Conservation (phyloP, 1,140 invertebrate species). For the Chionoecetes opilio region DNA sequence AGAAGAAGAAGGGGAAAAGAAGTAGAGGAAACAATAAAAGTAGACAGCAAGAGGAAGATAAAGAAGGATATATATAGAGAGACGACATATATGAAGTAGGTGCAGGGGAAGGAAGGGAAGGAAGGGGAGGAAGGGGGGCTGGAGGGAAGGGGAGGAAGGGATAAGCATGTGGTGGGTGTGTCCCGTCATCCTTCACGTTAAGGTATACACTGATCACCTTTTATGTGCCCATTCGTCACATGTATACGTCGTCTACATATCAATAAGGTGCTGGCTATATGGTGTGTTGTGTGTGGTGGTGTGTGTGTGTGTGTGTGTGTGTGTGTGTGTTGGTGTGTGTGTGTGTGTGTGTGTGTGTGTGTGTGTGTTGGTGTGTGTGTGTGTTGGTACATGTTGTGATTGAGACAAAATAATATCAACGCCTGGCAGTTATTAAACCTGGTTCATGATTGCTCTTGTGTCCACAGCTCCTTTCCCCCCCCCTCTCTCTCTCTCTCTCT, state of each 20-base stretch:
- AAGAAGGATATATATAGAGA: background rate
- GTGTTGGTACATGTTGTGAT: too few species aligned
- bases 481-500: slow-evolving; percentile 54
- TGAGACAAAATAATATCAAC: background rate
- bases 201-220: background rate
- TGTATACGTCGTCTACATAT: background rate
- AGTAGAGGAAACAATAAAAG: background rate
- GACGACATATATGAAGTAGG: background rate
- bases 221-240: background rate
- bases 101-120: background rate
- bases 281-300: background rate
- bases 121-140: background rate
- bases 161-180: background rate
- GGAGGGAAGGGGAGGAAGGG: background rate
- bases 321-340: background rate
- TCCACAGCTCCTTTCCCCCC: slow-evolving; percentile 14
- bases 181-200: background rate
- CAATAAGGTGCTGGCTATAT: background rate
- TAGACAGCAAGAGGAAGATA: background rate
- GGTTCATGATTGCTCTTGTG: too few species aligned
- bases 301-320: background rate
- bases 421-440: background rate
- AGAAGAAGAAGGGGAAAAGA: background rate
- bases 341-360: slow-evolving; percentile 1
- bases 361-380: background rate